phyloP scores from a whole-genome alignment of 2,888 invertebrate genomes.

The Leuctra nigra region DNA sequence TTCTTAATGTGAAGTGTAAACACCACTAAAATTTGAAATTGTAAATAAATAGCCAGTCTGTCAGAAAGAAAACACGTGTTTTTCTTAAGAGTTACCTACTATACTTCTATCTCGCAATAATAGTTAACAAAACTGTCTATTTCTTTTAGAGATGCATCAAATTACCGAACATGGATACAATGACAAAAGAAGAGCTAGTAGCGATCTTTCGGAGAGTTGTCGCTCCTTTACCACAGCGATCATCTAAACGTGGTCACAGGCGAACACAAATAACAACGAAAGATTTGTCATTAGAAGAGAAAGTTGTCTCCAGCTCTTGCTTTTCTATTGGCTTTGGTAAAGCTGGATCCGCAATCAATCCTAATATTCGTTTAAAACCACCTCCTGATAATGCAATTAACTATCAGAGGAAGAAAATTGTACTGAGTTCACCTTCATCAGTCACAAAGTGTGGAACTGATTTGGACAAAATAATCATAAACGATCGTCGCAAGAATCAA shows the following conservation, averaged over 20 bases:
- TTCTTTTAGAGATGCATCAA: conserved; percentile 25
- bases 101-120: no score
- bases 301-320: no score
- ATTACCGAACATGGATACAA: conserved; percentile 15
- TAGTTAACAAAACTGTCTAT: no score
- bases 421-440: conserved; percentile 11
- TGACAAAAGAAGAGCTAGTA: conserved; percentile 22
- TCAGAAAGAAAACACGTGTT: no score
- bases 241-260: background rate
- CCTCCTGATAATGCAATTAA: conserved; percentile 23
- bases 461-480: conserved; percentile 17
- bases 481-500: no score
- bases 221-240: conserved; percentile 26
- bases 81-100: no score
- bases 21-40: no score
- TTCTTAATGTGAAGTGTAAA: no score
- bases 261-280: no score
- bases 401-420: conserved; percentile 22
- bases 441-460: conserved; percentile 1
- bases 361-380: conserved; percentile 20
- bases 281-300: no score
- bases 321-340: conserved; percentile 4
- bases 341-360: background rate
- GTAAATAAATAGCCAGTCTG: no score
- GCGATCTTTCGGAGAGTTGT: conserved; percentile 23